Percentiles rank a stretch among this genome's conserved stretches.
phyloP scores from a whole-genome alignment of 2,113 vertebrate species.

The Alosa alosa region DNA sequence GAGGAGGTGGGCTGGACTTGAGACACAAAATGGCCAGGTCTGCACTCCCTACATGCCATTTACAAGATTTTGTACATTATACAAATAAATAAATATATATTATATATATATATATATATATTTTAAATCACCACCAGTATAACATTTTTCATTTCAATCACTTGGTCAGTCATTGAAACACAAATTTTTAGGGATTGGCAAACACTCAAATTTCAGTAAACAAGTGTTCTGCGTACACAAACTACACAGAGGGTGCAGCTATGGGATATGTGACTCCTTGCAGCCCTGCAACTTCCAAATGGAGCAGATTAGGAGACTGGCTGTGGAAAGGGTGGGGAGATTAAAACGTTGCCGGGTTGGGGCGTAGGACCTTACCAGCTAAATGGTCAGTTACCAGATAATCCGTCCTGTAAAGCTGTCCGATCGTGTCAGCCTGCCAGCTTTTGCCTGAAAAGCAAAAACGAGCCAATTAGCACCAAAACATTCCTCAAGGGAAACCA shows the following conservation, averaged over 20 bases:
- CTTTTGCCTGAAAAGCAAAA: constrained; percentile 76
- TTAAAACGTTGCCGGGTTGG: constrained; percentile 4
- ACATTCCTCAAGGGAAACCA: not conserved
- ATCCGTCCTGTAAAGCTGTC: constrained; percentile 96
- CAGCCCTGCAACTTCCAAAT: not conserved
- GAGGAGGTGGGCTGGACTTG: not conserved
- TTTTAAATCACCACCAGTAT: not conserved
- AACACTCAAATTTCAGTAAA: not conserved
- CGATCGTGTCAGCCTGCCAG: constrained; percentile 96
- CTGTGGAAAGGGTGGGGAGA: not conserved
- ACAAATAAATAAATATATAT: no score
- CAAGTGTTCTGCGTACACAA: not conserved
- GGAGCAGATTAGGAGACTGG: not conserved
- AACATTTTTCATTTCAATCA: not conserved
- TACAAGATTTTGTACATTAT: not conserved
- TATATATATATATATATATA: no score
- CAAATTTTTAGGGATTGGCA: not conserved
- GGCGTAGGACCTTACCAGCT: constrained; percentile 84
- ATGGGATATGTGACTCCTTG: not conserved
- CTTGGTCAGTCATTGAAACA: no score
- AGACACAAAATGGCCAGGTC: constrained; percentile 1
- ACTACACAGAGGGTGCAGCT: not conserved
- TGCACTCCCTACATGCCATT: not conserved
- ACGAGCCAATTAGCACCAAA: not conserved
- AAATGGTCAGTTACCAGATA: constrained; percentile 99